A percentile compares a stretch with the other conserved stretches of the same genome.
Conservation (phyloP, 1,140 invertebrate species). For the Nasonia vitripennis region DNA sequence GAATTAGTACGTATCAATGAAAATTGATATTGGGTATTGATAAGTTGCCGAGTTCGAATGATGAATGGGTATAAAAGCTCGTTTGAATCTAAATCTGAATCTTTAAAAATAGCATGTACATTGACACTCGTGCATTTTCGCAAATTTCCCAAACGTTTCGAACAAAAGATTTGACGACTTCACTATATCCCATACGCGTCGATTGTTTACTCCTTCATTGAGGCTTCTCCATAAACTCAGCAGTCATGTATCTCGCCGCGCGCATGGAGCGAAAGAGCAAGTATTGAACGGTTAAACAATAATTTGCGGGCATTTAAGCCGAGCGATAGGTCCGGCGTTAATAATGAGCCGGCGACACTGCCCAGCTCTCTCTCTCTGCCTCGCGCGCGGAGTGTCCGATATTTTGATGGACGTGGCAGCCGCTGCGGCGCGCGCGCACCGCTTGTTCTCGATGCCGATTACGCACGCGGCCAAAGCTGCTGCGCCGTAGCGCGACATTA, state of each 20-base stretch:
- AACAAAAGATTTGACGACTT: too few relatives aligned
- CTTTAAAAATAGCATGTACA: too few relatives aligned
- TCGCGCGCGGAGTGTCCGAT: not conserved
- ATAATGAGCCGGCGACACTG: not conserved
- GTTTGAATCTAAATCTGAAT: too few relatives aligned
- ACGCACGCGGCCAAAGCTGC: slow-evolving; percentile 21
- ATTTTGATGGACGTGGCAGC: slow-evolving; percentile 46
- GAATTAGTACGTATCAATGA: not conserved
- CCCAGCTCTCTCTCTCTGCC: not conserved
- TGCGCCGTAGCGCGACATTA: not conserved
- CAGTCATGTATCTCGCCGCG: not conserved
- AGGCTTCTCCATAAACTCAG: too few relatives aligned
- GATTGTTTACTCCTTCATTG: too few relatives aligned
- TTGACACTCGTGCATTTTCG: too few relatives aligned
- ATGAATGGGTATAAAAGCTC: not conserved
- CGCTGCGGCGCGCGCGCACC: not conserved
- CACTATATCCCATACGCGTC: too few relatives aligned
- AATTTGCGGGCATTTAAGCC: not conserved
- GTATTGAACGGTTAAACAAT: not conserved
- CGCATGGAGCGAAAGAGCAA: not conserved
- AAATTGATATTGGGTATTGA: slow-evolving; percentile 1
- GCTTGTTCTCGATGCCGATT: slow-evolving; percentile 51
- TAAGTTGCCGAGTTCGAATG: not conserved
- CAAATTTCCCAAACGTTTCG: too few relatives aligned
- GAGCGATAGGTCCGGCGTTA: slow-evolving; percentile 16